A percentile compares a stretch with the other conserved stretches of the same genome.
Conservation (phyloP, 2,888 invertebrate genomes). For the Nycteola revayana region DNA sequence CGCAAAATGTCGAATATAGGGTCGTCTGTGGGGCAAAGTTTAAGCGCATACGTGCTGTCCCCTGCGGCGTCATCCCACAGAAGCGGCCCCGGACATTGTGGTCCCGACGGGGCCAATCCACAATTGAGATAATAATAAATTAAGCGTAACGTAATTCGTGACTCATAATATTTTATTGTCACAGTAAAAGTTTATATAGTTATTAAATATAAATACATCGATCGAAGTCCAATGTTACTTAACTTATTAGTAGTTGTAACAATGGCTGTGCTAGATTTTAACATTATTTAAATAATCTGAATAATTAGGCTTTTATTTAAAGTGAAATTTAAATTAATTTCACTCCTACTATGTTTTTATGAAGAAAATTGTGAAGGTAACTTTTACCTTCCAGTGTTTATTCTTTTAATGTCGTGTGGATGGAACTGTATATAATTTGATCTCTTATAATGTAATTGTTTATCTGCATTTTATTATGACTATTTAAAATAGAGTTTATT, state of each 20-base stretch:
- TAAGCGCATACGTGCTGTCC: too few relatives aligned
- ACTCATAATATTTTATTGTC: too few relatives aligned
- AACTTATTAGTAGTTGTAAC: constrained; percentile 40
- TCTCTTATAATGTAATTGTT: constrained; percentile 37
- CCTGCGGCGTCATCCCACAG: too few relatives aligned
- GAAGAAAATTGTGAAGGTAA: constrained; percentile 21
- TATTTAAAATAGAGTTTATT: constrained; percentile 36
- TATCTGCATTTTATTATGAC: constrained; percentile 38
- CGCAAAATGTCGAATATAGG: too few relatives aligned
- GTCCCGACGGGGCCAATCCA: too few relatives aligned
- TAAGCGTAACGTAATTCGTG: too few relatives aligned
- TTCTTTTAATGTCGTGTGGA: constrained; percentile 18
- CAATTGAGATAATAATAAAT: too few relatives aligned
- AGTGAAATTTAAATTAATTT: constrained; percentile 8
- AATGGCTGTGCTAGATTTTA: constrained; percentile 48
- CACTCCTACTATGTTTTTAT: constrained; percentile 12
- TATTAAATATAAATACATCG: constrained; percentile 8
- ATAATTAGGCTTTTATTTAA: constrained; percentile 10
- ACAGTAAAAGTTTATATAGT: constrained; percentile 7
- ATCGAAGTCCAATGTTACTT: constrained; percentile 50
- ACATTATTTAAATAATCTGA: constrained; percentile 11
- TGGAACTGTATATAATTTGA: constrained; percentile 37
- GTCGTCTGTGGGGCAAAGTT: too few relatives aligned
- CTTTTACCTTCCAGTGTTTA: constrained; percentile 9
- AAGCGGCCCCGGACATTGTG: too few relatives aligned